These are phyloP conservation scores for Paradisaea rubra DNA, from an alignment of 2,113 vertebrate species.

Conservation along the genomic window DNA sequence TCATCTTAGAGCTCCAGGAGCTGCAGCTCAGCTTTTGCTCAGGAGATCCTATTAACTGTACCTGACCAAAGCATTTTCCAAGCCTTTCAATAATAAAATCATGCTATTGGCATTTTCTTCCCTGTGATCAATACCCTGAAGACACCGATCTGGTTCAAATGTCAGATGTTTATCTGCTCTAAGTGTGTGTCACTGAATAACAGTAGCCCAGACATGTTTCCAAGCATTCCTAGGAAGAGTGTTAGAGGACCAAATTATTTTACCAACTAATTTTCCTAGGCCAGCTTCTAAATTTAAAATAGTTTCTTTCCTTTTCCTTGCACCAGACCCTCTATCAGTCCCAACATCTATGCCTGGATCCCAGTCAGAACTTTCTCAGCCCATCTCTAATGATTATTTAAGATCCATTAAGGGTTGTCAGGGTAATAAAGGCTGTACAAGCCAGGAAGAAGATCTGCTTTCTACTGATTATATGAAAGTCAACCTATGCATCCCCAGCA, in stretches of 20 bases:
- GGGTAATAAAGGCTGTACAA: background rate
- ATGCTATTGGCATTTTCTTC: background rate
- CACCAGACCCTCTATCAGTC: background rate
- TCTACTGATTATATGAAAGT: background rate
- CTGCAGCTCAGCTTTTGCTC: background rate
- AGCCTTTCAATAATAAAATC: background rate
- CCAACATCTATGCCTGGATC: background rate
- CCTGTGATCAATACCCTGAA: background rate
- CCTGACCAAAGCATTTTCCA: background rate
- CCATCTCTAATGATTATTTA: background rate
- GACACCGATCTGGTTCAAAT: background rate
- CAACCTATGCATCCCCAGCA: background rate
- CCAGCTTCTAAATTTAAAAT: background rate
- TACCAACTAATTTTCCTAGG: background rate
- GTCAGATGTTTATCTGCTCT: background rate
- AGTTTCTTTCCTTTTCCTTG: background rate
- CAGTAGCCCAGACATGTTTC: background rate
- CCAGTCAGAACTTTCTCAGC: background rate
- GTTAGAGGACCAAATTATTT: background rate
- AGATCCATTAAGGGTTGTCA: background rate
- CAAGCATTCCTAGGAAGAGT: background rate
- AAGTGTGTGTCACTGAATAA: background rate
- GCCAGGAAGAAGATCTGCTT: background rate
- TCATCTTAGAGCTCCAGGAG: background rate
- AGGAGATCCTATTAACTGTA: background rate